Conservation (phyloP, 2,113 vertebrate species). For the Saccopteryx leptura region DNA sequence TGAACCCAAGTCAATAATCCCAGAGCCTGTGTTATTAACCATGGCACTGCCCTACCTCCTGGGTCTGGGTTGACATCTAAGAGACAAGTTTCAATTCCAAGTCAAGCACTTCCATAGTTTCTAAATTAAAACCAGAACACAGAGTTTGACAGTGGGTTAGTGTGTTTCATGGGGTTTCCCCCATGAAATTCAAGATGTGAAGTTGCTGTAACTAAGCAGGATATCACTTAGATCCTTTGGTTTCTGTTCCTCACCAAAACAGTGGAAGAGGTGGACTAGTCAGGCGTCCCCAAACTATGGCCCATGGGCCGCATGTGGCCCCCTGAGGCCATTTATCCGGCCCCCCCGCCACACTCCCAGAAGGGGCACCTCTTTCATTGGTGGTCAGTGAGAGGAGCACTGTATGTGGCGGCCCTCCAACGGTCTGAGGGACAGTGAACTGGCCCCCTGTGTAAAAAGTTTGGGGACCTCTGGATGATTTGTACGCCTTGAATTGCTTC, state of each 20-base stretch:
- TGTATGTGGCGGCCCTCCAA: too few species aligned
- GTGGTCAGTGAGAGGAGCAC: too few species aligned
- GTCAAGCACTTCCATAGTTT: conserved; percentile 24
- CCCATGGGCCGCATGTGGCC: too few species aligned
- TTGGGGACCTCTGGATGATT: too few species aligned
- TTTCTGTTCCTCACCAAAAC: background rate
- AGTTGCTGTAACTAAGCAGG: background rate
- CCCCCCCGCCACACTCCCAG: too few species aligned
- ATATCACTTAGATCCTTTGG: background rate
- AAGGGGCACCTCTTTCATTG: too few species aligned
- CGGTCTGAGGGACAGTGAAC: too few species aligned
- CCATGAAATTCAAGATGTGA: background rate
- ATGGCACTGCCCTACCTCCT: background rate
- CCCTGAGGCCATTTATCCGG: too few species aligned
- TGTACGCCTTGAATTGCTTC: background rate
- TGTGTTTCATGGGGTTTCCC: conserved; percentile 9
- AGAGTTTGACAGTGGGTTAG: background rate
- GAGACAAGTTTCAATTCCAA: background rate
- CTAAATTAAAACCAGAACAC: background rate
- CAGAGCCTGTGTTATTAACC: background rate
- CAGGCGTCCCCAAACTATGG: too few species aligned
- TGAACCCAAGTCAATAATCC: background rate
- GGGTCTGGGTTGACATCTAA: background rate
- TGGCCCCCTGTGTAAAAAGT: too few species aligned
- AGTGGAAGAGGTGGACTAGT: background rate